Evolutionary conservation across 1,140 invertebrate species (phyloP).

Genomic region (Neodiprion pinetum): DNA sequence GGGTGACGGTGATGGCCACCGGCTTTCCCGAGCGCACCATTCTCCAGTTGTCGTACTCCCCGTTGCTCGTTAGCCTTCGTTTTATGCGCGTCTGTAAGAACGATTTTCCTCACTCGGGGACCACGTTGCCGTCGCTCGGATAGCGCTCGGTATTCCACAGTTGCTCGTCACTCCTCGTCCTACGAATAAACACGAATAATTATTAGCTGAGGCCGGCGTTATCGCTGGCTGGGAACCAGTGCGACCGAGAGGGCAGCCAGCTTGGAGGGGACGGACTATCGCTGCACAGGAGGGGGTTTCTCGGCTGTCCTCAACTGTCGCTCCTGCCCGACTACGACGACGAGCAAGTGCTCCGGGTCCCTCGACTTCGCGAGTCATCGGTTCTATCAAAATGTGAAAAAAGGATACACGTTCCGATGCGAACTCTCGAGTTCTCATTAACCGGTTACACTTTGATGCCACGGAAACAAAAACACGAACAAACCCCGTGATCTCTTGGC

Average conservation of each 20-base stretch:
- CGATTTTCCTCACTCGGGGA: slow-evolving; percentile 34
- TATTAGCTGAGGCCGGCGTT: slow-evolving; percentile 49
- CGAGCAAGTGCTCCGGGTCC: slow-evolving; percentile 12
- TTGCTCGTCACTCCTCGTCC: slow-evolving; percentile 38
- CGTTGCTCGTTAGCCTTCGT: slow-evolving; percentile 40
- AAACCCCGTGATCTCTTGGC: too few species aligned
- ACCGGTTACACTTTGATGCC: too few species aligned
- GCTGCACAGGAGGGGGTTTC: slow-evolving; percentile 28
- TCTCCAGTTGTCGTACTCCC: background rate
- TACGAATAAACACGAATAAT: slow-evolving; percentile 55
- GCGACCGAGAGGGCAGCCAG: slow-evolving; percentile 30
- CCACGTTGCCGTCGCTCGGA: slow-evolving; percentile 19
- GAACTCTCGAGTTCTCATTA: too few species aligned
- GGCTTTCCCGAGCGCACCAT: slow-evolving; percentile 44
- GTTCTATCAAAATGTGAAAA: background rate
- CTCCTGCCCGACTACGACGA: slow-evolving; percentile 17
- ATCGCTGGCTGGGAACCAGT: slow-evolving; percentile 35
- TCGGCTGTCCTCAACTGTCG: slow-evolving; percentile 17
- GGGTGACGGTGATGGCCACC: slow-evolving; percentile 56
- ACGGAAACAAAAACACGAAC: too few species aligned
- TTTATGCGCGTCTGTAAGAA: slow-evolving; percentile 13
- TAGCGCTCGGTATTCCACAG: slow-evolving; percentile 30
- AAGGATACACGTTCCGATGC: too few species aligned
- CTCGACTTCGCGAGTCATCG: background rate
- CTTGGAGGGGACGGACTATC: slow-evolving; percentile 27